Conservation (phyloP, 2,888 invertebrate genomes). For the Thecophora atra region DNA sequence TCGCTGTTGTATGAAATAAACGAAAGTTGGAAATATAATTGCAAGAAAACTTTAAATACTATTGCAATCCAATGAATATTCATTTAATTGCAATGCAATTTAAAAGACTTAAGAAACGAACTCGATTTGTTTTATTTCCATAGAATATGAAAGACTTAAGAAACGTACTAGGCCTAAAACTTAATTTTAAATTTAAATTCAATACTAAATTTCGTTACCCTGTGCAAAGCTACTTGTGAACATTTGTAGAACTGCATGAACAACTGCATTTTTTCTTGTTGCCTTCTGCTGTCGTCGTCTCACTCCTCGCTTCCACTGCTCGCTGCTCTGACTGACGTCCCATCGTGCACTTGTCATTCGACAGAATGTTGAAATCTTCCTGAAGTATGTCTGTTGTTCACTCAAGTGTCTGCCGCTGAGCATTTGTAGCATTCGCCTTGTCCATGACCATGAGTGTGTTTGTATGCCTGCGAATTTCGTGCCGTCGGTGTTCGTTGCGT, state of each 20-base stretch:
- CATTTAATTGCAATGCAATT: too few relatives aligned
- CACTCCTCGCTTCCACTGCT: not conserved
- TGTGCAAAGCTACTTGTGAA: not conserved
- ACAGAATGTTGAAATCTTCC: not conserved
- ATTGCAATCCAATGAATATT: too few relatives aligned
- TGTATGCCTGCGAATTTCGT: not conserved
- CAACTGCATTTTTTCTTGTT: not conserved
- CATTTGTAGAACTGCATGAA: not conserved
- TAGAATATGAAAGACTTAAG: not conserved
- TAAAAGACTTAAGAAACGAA: slow-evolving; percentile 9
- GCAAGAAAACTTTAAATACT: not conserved
- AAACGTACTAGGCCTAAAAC: too few relatives aligned
- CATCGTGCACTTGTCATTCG: slow-evolving; percentile 22
- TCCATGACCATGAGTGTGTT: too few relatives aligned
- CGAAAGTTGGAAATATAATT: not conserved
- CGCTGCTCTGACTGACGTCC: not conserved
- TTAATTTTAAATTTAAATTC: too few relatives aligned
- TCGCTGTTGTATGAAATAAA: not conserved
- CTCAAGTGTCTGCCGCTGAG: not conserved
- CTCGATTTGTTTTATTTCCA: not conserved
- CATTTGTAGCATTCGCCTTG: too few relatives aligned
- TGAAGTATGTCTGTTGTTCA: not conserved
- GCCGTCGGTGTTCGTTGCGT: not conserved
- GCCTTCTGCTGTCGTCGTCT: not conserved
- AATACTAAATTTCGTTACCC: not conserved